phyloP scores from a whole-genome alignment of 2,797 vertebrate genomes.

The Artibeus jamaicensis region DNA sequence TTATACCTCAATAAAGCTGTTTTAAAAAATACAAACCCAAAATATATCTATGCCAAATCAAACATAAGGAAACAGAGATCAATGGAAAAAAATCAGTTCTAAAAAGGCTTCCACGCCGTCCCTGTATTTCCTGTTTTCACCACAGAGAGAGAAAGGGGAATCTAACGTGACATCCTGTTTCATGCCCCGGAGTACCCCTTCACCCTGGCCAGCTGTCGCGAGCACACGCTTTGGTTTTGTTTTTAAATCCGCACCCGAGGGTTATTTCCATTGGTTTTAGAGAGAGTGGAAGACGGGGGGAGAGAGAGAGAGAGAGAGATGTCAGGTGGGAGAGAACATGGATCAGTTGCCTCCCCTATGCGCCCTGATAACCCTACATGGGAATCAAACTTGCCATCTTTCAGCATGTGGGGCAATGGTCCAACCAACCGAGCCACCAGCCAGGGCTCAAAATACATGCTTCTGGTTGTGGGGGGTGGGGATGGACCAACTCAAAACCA shows the following conservation, averaged over 20 bases:
- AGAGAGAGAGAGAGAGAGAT: too few species aligned
- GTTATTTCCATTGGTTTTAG: not conserved
- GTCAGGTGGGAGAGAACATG: not conserved
- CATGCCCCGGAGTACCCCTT: not conserved
- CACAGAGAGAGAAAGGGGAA: not conserved
- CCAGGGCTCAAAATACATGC: not conserved
- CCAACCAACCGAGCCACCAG: not conserved
- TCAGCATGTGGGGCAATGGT: not conserved
- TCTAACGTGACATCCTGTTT: slow-evolving; percentile 43
- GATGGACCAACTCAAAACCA: not conserved
- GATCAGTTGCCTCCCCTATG: not conserved
- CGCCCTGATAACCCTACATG: too few species aligned
- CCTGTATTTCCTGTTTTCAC: slow-evolving; percentile 50
- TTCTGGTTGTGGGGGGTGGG: not conserved
- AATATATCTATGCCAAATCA: slow-evolving; percentile 6
- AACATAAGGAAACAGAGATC: slow-evolving; percentile 18
- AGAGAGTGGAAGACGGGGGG: too few species aligned
- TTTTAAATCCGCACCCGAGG: not conserved
- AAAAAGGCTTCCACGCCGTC: not conserved
- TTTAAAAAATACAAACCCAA: not conserved
- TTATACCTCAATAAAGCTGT: not conserved
- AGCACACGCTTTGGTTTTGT: not conserved
- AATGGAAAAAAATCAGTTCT: not conserved
- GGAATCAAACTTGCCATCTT: not conserved
- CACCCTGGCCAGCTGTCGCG: slow-evolving; percentile 19